Evolutionary conservation across 2,888 invertebrate genomes (phyloP).

Genomic region (Ichneumoninae sp.): DNA sequence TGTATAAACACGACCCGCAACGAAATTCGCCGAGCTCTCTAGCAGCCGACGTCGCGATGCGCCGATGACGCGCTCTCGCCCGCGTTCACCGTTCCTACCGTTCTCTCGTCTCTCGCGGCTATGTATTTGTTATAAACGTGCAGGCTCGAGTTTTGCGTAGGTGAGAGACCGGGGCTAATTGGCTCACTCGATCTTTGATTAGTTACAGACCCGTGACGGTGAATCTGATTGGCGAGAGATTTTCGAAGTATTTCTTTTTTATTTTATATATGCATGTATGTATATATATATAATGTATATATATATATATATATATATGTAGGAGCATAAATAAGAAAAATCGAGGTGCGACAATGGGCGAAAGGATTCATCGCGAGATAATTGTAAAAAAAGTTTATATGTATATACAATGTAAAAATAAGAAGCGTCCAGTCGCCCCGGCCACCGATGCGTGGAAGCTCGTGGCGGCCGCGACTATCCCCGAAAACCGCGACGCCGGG

Average conservation of each 20-base stretch:
- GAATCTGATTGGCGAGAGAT: background rate
- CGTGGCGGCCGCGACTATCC: background rate
- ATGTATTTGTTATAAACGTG: constrained; percentile 8
- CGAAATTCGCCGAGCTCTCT: constrained; percentile 38
- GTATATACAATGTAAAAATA: background rate
- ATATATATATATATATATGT: background rate
- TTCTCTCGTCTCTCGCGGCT: background rate
- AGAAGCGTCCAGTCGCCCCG: background rate
- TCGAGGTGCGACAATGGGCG: background rate
- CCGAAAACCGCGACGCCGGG: constrained; percentile 44
- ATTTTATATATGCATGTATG: too few relatives aligned
- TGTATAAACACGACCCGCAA: background rate
- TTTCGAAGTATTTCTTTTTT: background rate
- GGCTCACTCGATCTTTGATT: background rate
- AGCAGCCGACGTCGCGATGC: constrained; percentile 63
- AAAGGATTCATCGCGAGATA: background rate
- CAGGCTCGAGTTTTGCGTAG: background rate
- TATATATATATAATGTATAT: background rate
- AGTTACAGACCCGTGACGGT: too few relatives aligned
- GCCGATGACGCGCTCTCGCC: constrained; percentile 57
- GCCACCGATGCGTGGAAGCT: constrained; percentile 20
- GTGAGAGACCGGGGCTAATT: constrained; percentile 2
- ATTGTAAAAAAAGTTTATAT: background rate
- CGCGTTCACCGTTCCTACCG: constrained; percentile 9
- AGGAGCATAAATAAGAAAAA: background rate